Conservation (phyloP, 2,113 vertebrate species). For the Thryonomys swinderianus region DNA sequence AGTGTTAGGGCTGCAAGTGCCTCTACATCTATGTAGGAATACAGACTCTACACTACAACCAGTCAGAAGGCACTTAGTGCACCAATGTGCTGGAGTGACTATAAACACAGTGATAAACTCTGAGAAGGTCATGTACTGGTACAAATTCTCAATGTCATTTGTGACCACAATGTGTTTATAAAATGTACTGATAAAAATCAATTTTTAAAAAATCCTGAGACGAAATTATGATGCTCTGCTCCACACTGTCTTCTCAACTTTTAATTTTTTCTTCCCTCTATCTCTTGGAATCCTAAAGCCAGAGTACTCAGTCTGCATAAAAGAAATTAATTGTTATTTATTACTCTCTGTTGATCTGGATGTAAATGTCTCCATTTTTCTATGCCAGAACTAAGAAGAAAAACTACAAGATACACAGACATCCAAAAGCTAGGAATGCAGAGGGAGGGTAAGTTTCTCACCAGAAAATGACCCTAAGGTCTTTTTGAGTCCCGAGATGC, state of each 20-base stretch:
- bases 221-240: background rate
- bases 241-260: background rate
- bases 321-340: background rate
- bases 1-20: too few species aligned
- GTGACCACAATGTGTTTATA: too few species aligned
- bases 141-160: too few species aligned
- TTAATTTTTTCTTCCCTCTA: slow-evolving; percentile 12
- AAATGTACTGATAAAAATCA: too few species aligned
- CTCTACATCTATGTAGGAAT: background rate
- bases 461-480: slow-evolving; percentile 40
- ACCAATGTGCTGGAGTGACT: background rate
- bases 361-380: slow-evolving; percentile 16
- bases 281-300: background rate
- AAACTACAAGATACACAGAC: background rate
- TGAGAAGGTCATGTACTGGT: too few species aligned
- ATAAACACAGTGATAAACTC: background rate
- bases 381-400: background rate
- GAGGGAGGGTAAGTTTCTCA: slow-evolving; percentile 33
- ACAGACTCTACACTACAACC: background rate
- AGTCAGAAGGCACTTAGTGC: background rate
- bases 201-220: too few species aligned
- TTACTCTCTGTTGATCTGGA: slow-evolving; percentile 1
- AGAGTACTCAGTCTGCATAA: background rate
- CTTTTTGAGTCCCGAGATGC: background rate
- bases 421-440: background rate